Conservation (phyloP, 2,113 vertebrate species). For the Halichoeres trimaculatus region DNA sequence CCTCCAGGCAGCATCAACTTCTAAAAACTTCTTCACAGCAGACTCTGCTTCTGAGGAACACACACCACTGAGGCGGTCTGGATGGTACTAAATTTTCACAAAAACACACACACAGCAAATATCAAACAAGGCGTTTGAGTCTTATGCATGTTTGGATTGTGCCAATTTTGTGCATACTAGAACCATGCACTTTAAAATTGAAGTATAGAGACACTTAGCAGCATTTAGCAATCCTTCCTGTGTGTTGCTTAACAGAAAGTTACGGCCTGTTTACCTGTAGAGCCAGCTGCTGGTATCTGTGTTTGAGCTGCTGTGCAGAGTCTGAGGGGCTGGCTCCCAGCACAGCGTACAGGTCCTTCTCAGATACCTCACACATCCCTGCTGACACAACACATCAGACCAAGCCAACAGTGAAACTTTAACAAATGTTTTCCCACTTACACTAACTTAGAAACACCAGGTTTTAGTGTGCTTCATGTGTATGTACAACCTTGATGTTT, state of each 20-base stretch:
- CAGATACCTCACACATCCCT: conserved; percentile 56
- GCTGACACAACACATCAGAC: conserved; percentile 18
- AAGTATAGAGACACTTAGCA: background rate
- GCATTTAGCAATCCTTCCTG: too few relatives aligned
- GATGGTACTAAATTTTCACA: conserved; percentile 61
- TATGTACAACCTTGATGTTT: too few relatives aligned
- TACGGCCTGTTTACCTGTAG: conserved; percentile 52
- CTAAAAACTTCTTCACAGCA: conserved; percentile 59
- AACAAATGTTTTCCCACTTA: too few relatives aligned
- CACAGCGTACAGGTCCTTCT: conserved; percentile 68
- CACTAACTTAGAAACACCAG: too few relatives aligned
- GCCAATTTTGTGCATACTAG: background rate
- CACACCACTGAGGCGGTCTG: conserved; percentile 61
- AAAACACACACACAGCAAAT: background rate
- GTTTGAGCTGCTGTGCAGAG: conserved; percentile 63
- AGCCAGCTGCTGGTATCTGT: conserved; percentile 68
- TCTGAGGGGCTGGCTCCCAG: conserved; percentile 67
- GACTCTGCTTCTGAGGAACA: conserved; percentile 32
- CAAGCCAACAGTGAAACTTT: background rate
- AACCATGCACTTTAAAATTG: too few relatives aligned
- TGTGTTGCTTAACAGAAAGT: background rate
- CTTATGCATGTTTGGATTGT: background rate
- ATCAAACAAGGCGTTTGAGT: background rate
- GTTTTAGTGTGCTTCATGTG: too few relatives aligned
- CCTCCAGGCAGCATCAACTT: conserved; percentile 74